Conservation (phyloP, 2,113 vertebrate genomes). For the Odontophorus gujanensis region DNA sequence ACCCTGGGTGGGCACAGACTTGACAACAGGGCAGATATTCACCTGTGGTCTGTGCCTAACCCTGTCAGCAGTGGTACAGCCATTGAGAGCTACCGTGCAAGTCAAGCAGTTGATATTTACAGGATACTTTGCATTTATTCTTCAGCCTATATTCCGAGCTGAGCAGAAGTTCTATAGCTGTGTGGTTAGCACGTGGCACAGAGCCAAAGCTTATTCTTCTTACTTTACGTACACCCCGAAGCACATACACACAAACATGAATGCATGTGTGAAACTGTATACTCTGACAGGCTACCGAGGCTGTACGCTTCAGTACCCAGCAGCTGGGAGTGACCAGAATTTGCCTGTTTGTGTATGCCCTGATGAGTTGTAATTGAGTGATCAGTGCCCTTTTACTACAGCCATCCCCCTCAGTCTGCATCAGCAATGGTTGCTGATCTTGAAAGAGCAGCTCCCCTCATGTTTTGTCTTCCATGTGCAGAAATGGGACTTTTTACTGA, state of each 20-base stretch:
- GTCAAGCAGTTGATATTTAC: neutral
- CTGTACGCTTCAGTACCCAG: neutral
- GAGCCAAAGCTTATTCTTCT: neutral
- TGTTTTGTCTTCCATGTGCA: conserved; percentile 44
- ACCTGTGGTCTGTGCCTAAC: neutral
- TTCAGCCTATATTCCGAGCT: neutral
- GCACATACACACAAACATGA: neutral
- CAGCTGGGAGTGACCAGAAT: neutral
- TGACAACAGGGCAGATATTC: neutral
- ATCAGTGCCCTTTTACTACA: conserved; percentile 18
- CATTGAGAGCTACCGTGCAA: neutral
- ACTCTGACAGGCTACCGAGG: neutral
- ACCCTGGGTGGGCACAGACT: neutral
- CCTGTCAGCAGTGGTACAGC: neutral
- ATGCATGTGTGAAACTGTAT: neutral
- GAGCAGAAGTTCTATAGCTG: neutral
- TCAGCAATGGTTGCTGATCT: neutral
- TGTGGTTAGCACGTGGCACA: neutral
- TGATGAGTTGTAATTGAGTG: conserved; percentile 21
- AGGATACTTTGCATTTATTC: neutral
- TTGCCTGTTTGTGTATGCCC: neutral
- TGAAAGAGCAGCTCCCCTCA: conserved; percentile 3
- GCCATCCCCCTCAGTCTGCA: neutral
- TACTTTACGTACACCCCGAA: neutral
- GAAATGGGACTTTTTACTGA: conserved; percentile 19